phyloP scores from a whole-genome alignment of 2,113 vertebrate genomes.

The Ptychochromis oligacanthus region DNA sequence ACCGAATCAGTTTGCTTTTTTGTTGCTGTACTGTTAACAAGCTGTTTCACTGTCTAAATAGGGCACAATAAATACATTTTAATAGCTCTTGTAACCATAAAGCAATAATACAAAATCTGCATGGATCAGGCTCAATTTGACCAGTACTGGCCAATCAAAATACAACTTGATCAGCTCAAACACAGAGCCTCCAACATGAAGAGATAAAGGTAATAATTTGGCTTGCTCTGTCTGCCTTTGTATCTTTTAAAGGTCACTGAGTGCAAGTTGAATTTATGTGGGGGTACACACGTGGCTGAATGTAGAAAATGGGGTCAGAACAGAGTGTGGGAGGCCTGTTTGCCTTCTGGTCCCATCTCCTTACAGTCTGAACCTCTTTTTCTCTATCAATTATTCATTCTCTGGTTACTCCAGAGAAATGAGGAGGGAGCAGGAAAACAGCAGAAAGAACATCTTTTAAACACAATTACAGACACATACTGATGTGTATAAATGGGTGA shows the following conservation, averaged over 20 bases:
- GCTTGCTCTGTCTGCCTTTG: neutral
- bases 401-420: conserved; percentile 44
- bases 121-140: neutral
- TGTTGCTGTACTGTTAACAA: neutral
- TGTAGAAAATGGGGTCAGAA: conserved; percentile 38
- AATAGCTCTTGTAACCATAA: neutral
- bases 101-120: neutral
- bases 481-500: neutral
- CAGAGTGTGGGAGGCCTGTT: conserved; percentile 11
- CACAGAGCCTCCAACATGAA: neutral
- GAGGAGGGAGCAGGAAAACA: neutral
- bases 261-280: conserved; percentile 8
- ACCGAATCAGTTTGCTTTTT: neutral
- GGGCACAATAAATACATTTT: neutral
- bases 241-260: conserved; percentile 39
- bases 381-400: conserved; percentile 67
- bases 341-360: conserved; percentile 33
- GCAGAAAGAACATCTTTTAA: conserved; percentile 5
- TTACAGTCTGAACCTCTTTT: conserved; percentile 63
- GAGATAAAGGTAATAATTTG: conserved; percentile 5
- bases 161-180: neutral
- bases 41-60: neutral
- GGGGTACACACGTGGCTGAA: conserved; percentile 3
- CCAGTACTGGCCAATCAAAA: neutral
- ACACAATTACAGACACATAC: conserved; percentile 1